Percentiles rank a stretch among this genome's conserved stretches.
These are phyloP conservation scores for Drosophila atripex DNA, from an alignment of 2,888 invertebrate species.

Conservation along the genomic window DNA sequence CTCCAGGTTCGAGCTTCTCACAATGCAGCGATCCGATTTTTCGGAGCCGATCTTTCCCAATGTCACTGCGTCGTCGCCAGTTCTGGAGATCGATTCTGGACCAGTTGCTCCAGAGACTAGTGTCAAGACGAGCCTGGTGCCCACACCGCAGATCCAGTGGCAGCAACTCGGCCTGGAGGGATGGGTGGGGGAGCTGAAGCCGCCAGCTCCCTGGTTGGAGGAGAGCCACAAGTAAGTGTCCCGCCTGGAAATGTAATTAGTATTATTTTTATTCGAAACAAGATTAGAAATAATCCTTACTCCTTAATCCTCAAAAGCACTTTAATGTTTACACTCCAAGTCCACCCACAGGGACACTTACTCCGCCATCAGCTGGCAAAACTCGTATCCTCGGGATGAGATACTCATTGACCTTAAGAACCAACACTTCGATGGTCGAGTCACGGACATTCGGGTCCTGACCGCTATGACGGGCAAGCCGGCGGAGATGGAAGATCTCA, in stretches of 20 bases:
- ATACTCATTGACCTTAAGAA: conserved; percentile 52
- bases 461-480: conserved; percentile 20
- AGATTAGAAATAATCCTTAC: neutral
- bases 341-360: conserved; percentile 31
- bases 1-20: conserved; percentile 51
- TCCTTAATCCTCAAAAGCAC: conserved; percentile 4
- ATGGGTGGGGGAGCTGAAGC: conserved; percentile 77
- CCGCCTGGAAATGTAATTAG: neutral
- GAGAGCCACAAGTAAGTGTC: conserved; percentile 56
- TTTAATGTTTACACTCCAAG: neutral
- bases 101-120: conserved; percentile 7
- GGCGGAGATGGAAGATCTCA: conserved; percentile 48
- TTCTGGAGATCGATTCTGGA: too few relatives aligned
- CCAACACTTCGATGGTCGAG: conserved; percentile 56
- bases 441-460: conserved; percentile 62
- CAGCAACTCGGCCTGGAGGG: conserved; percentile 81
- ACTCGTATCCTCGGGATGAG: conserved; percentile 51
- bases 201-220: conserved; percentile 45
- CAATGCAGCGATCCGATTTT: conserved; percentile 79
- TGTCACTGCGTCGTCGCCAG: conserved; percentile 43
- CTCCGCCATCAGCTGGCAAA: conserved; percentile 11
- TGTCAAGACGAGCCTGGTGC: conserved; percentile 49
- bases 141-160: conserved; percentile 47
- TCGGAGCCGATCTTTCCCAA: conserved; percentile 81
- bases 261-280: too few relatives aligned